Base-by-base conservation (phyloP, 1,140 invertebrate genomes). In the Tetragonula clypearis region DNA sequence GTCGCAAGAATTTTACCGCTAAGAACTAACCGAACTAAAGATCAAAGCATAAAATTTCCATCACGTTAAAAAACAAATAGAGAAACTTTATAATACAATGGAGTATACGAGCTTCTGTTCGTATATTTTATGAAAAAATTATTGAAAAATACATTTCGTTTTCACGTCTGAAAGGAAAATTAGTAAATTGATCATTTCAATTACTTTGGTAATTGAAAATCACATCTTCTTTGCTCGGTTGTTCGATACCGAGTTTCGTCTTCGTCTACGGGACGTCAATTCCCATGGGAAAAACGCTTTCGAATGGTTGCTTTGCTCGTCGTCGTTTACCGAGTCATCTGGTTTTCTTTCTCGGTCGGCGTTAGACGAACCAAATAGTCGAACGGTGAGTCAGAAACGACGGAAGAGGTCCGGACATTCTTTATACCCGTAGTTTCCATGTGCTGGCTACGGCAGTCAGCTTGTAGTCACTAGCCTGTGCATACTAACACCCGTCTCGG, bases 311-410 rank as follows among this genome's bases (percentile, higher is more conserved):
- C 21, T 26, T 66, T 4, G 12, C 30, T 53, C 58, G 53, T 53
- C 68, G 58, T 62, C 68, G 68, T 62, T 79, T 71, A 62, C 23
- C 68, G 41, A 30, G 23, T 21, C 19, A 55, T 55, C 71, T 79
- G 65, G 14, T 72, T 68, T 72, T 49, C 66, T 84, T 35, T 72
- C 35, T n/a, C n/a, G 53, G 30, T 56, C n/a, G 30, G 35, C 35
- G n/a, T 74, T 80, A 80, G 60, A 60, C 72, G 84, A 49, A 62
- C 56, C 65, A 82, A 73, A 86, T 86, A 86, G 79, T 82, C 72
- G 62, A 86, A 82, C 69, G 62, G 73, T 86, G 84, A 86, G 79
- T 86, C 84, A 86, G 76, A 80, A 74, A 81, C 78, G 71, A 74
- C 78, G 83, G 82, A 81, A 81, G 78, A 80, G 0, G 58, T 49